phyloP scores from a whole-genome alignment of 2,113 vertebrate species.

The Marcusenius ussheri region DNA sequence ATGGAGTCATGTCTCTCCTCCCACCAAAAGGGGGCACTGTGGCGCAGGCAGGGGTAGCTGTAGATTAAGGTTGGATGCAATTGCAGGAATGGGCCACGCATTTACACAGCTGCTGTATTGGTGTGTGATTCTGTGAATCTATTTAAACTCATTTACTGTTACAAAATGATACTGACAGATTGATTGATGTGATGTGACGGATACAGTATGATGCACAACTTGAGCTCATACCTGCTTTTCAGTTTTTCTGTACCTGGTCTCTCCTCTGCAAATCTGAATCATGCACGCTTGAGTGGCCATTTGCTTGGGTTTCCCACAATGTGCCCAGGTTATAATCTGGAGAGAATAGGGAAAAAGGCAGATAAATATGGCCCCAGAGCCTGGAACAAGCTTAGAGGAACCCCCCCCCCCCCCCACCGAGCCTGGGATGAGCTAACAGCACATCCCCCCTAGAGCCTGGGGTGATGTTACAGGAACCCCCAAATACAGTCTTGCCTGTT shows the following conservation, averaged over 20 bases:
- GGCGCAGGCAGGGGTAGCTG: neutral
- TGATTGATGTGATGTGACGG: neutral
- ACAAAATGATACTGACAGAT: neutral
- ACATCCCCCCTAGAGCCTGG: neutral
- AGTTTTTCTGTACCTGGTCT: neutral
- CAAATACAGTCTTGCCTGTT: neutral
- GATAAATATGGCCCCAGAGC: neutral
- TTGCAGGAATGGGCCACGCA: neutral
- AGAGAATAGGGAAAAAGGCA: neutral
- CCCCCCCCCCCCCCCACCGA: neutral
- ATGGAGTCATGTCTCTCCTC: neutral
- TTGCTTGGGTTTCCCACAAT: neutral
- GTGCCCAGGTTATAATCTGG: neutral
- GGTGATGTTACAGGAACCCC: neutral
- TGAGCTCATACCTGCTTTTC: neutral
- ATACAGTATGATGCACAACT: neutral
- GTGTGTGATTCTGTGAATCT: neutral
- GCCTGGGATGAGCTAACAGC: too few species aligned
- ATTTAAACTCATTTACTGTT: neutral
- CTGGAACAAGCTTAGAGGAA: neutral
- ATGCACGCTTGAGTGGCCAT: neutral
- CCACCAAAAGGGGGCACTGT: slow-evolving; percentile 6
- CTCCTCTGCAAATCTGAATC: neutral
- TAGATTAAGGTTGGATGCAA: neutral
- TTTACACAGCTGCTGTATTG: neutral